Evolutionary conservation across 1,140 invertebrate species (phyloP).

Genomic region (Drosophila micromelanica): DNA sequence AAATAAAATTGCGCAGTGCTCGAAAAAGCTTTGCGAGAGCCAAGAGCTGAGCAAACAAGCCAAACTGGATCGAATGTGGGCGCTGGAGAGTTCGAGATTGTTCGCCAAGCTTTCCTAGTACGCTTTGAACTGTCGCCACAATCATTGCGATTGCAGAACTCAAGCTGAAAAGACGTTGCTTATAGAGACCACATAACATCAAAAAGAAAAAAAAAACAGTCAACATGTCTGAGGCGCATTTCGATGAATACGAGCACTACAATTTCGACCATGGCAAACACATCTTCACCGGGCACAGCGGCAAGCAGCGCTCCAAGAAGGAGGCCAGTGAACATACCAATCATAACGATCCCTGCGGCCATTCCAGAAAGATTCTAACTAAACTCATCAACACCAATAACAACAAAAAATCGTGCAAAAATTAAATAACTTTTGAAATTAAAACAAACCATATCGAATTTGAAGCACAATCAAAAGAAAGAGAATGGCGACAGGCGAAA

Average conservation of each 20-base stretch:
- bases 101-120: slow-evolving; percentile 27
- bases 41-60: neutral
- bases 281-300: slow-evolving; percentile 92
- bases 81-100: neutral
- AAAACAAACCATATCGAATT: slow-evolving; percentile 11
- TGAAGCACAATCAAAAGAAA: slow-evolving; percentile 6
- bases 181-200: slow-evolving; percentile 78
- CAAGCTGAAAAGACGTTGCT: slow-evolving; percentile 23
- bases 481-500: slow-evolving; percentile 20
- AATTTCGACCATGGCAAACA: slow-evolving; percentile 95
- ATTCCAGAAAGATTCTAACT: slow-evolving; percentile 94
- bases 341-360: slow-evolving; percentile 94
- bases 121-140: neutral
- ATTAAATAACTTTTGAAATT: slow-evolving; percentile 31
- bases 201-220: too few species aligned
- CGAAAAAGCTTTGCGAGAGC: slow-evolving; percentile 15
- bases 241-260: slow-evolving; percentile 95
- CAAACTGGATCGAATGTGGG: slow-evolving; percentile 9
- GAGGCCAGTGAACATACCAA: slow-evolving; percentile 94
- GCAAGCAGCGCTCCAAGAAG: slow-evolving; percentile 94
- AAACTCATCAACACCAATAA: slow-evolving; percentile 94
- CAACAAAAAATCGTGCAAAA: slow-evolving; percentile 85
- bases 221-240: slow-evolving; percentile 85
- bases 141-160: slow-evolving; percentile 12
- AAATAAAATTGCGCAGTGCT: slow-evolving; percentile 17